Percentiles rank a stretch among this genome's conserved stretches.
Conservation (phyloP, 2,888 invertebrate genomes). For the Gibbula magus region DNA sequence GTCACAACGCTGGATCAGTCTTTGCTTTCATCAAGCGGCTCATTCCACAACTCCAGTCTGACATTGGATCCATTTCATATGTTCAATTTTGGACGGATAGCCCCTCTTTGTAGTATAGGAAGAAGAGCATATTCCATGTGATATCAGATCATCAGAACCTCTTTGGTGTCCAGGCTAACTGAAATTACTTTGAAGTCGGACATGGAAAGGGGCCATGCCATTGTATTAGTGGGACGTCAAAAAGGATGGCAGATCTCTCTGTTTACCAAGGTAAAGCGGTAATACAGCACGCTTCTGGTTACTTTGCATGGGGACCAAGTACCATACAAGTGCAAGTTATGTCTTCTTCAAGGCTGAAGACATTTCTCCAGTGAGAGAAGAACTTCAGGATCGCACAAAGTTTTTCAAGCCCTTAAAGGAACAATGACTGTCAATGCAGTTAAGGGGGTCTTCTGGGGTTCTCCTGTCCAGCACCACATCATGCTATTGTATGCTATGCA, state of each 20-base stretch:
- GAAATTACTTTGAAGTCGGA: constrained; percentile 42
- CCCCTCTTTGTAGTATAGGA: not conserved
- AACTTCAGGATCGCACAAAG: not conserved
- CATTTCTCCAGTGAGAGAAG: not conserved
- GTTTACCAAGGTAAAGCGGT: not conserved
- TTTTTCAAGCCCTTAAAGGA: not conserved
- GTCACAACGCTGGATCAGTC: not conserved
- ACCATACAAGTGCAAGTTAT: not conserved
- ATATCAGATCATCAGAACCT: not conserved
- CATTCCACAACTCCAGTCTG: not conserved
- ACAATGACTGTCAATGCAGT: constrained; percentile 2
- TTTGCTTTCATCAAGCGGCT: not conserved
- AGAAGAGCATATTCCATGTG: not conserved
- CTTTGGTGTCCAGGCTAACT: constrained; percentile 25
- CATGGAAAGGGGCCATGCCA: constrained; percentile 42
- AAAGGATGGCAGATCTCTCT: not conserved
- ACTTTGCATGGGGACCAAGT: not conserved
- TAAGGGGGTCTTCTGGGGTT: not conserved
- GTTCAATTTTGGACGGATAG: not conserved
- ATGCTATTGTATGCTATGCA: not conserved
- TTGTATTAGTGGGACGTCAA: constrained; percentile 35
- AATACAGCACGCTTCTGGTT: constrained; percentile 10
- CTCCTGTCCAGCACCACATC: not conserved
- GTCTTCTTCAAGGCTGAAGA: not conserved
- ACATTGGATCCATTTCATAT: not conserved